phyloP scores from a whole-genome alignment of 2,113 vertebrate genomes.

The Pterocles burchelli region DNA sequence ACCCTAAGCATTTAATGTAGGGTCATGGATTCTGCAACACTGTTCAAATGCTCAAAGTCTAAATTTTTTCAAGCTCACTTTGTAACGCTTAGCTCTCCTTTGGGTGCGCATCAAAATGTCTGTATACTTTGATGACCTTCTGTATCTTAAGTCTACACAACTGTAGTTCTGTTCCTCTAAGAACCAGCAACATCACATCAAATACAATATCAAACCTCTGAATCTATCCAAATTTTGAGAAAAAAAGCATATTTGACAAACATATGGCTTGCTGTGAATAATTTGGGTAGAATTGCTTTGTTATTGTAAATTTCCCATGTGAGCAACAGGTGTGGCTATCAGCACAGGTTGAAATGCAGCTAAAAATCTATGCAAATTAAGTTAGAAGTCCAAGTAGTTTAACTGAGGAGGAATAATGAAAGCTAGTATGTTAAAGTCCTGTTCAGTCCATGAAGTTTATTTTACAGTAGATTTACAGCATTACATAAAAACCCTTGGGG shows the following conservation, averaged over 20 bases:
- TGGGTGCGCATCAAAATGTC: accelerated
- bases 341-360: neutral
- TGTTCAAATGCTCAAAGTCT: neutral
- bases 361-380: neutral
- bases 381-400: neutral
- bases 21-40: neutral
- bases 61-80: neutral
- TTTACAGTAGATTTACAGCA: neutral
- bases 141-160: neutral
- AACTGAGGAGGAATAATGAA: neutral
- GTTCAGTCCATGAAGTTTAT: neutral
- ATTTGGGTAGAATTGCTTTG: neutral
- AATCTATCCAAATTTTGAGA: neutral
- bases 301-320: neutral
- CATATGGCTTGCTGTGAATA: neutral
- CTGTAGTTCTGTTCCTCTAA: neutral
- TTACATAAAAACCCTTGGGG: neutral
- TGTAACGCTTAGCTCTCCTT: neutral
- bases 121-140: neutral
- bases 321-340: neutral
- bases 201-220: neutral
- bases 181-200: neutral
- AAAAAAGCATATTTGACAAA: neutral
- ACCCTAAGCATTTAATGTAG: neutral
- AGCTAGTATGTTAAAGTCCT: neutral